A percentile compares a stretch with the other conserved stretches of the same genome.
phyloP scores from a whole-genome alignment of 1,140 invertebrate genomes.

The Drosophila sp. region DNA sequence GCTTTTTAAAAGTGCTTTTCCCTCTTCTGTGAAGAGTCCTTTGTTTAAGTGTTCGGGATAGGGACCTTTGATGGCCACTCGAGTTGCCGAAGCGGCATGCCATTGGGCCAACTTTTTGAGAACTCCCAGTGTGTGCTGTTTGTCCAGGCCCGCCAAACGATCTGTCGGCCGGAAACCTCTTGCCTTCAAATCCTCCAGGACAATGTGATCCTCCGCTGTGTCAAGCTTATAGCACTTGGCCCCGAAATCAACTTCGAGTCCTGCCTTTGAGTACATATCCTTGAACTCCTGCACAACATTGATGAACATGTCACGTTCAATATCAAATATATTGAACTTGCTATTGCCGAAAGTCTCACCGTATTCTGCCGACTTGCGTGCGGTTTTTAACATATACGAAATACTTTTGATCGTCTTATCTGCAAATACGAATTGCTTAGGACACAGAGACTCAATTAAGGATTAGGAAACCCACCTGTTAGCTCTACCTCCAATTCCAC shows the following conservation, averaged over 20 bases:
- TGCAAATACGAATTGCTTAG: not conserved
- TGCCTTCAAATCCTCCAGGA: slow-evolving; percentile 84
- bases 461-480: slow-evolving; percentile 18
- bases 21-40: slow-evolving; percentile 35
- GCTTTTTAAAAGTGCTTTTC: not conserved
- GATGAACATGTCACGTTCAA: slow-evolving; percentile 50
- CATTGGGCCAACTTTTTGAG: slow-evolving; percentile 84
- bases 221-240: slow-evolving; percentile 52
- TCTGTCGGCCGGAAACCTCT: slow-evolving; percentile 81
- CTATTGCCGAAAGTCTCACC: slow-evolving; percentile 30
- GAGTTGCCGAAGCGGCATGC: slow-evolving; percentile 82
- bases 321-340: slow-evolving; percentile 42
- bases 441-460: not conserved
- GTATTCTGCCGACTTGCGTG: slow-evolving; percentile 28
- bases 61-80: slow-evolving; percentile 83
- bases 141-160: slow-evolving; percentile 83
- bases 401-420: slow-evolving; percentile 34
- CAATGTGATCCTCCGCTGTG: slow-evolving; percentile 55
- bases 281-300: slow-evolving; percentile 53
- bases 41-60: slow-evolving; percentile 3
- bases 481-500: slow-evolving; percentile 44
- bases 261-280: slow-evolving; percentile 65
- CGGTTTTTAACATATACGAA: slow-evolving; percentile 56
- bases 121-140: slow-evolving; percentile 83
- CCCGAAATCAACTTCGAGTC: slow-evolving; percentile 51